phyloP scores from a whole-genome alignment of 2,888 invertebrate genomes.

The Tanypteryx hageni region DNA sequence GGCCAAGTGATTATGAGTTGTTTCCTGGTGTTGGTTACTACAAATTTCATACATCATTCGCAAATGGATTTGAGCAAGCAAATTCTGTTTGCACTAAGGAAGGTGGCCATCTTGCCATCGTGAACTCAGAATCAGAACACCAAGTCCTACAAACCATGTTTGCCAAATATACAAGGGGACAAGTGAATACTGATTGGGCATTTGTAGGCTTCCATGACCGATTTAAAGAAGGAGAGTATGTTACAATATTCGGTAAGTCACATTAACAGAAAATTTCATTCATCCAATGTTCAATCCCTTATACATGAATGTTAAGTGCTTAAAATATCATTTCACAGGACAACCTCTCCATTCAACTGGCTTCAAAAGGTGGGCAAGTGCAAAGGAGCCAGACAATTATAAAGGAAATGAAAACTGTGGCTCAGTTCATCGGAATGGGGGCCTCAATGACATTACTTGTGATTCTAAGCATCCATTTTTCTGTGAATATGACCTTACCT shows the following conservation, averaged over 20 bases:
- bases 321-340: not conserved
- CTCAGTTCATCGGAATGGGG: no score
- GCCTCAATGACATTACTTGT: no score
- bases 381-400: no score
- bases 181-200: constrained; percentile 62
- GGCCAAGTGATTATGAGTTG: constrained; percentile 11
- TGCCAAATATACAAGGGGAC: constrained; percentile 13
- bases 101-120: constrained; percentile 68
- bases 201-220: constrained; percentile 68
- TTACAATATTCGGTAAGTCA: constrained; percentile 66
- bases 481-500: no score
- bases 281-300: no score
- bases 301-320: not conserved
- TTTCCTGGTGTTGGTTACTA: constrained; percentile 52
- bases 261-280: no score
- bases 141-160: constrained; percentile 65
- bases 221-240: constrained; percentile 66
- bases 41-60: constrained; percentile 10
- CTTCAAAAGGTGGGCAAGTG: no score
- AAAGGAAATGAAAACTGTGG: no score
- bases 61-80: constrained; percentile 42
- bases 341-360: no score
- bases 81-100: not conserved
- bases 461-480: no score
- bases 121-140: constrained; percentile 68